Percentiles rank a stretch among this genome's conserved stretches.
Evolutionary conservation across 1,140 invertebrate genomes (phyloP).

Genomic region (Diorhabda sublineata): DNA sequence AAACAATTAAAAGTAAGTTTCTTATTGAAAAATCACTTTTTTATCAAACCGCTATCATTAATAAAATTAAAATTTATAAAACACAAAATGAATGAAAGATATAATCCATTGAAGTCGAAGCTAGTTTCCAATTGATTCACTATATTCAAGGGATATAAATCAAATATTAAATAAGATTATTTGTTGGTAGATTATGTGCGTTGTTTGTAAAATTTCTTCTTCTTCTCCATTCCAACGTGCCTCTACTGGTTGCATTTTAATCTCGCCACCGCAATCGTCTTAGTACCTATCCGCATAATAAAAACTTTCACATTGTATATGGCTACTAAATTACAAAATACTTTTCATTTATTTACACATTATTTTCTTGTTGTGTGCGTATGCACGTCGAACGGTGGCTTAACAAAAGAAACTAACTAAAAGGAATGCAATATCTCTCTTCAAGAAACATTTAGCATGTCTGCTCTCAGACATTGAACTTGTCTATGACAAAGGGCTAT

Average conservation of each 20-base stretch:
- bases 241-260: neutral
- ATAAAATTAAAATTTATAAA: no score
- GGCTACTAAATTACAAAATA: constrained; percentile 10
- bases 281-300: neutral
- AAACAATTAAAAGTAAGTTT: no score
- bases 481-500: constrained; percentile 30
- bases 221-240: no score
- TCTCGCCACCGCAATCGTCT: neutral
- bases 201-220: no score
- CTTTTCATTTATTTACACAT: constrained; percentile 21
- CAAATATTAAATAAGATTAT: no score
- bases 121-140: no score
- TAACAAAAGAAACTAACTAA: constrained; percentile 15
- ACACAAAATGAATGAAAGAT: no score
- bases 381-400: neutral
- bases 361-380: constrained; percentile 9
- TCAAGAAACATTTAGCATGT: constrained; percentile 30
- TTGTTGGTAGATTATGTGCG: no score
- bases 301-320: constrained; percentile 10
- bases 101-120: no score
- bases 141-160: no score
- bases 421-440: constrained; percentile 20
- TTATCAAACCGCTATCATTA: no score
- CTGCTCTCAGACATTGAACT: constrained; percentile 30
- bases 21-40: no score